phyloP scores from a whole-genome alignment of 92 coral and sea anemone genomes.

The Pocillopora grandis region DNA sequence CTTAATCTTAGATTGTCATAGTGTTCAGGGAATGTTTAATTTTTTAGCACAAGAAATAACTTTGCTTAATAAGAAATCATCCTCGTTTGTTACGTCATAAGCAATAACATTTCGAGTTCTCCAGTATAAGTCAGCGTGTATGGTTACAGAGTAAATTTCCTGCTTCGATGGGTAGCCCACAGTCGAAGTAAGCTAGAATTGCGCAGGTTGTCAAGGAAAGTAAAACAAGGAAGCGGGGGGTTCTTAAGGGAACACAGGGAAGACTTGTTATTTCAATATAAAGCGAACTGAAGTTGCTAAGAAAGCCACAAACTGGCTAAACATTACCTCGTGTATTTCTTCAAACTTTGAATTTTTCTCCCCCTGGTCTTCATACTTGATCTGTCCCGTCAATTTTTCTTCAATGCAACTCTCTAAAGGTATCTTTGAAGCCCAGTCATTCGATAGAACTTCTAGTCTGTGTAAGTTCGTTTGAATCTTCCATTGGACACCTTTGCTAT shows the following conservation, averaged over 20 bases:
- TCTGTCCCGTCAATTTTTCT: slow-evolving; percentile 29
- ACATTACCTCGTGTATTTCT: slow-evolving; percentile 65
- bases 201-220: no score
- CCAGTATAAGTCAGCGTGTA: no score
- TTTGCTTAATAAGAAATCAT: no score
- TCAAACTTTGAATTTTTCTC: slow-evolving; percentile 36
- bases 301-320: neutral
- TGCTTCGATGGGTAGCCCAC: no score
- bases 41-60: no score
- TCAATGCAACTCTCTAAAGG: slow-evolving; percentile 56
- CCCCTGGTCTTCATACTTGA: neutral
- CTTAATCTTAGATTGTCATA: no score
- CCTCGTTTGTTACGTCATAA: no score
- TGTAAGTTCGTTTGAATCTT: slow-evolving; percentile 30
- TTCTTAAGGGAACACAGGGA: neutral
- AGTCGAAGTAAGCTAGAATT: no score
- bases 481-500: slow-evolving; percentile 45
- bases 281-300: neutral
- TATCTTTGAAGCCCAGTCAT: slow-evolving; percentile 45
- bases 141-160: no score
- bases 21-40: no score
- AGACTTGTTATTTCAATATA: no score
- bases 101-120: no score
- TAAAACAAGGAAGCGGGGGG: neutral
- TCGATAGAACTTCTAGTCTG: slow-evolving; percentile 58